A percentile compares a stretch with the other conserved stretches of the same genome.
These are phyloP conservation scores for Sylvia atricapilla DNA, from an alignment of 2,113 vertebrate species.

Conservation along the genomic window DNA sequence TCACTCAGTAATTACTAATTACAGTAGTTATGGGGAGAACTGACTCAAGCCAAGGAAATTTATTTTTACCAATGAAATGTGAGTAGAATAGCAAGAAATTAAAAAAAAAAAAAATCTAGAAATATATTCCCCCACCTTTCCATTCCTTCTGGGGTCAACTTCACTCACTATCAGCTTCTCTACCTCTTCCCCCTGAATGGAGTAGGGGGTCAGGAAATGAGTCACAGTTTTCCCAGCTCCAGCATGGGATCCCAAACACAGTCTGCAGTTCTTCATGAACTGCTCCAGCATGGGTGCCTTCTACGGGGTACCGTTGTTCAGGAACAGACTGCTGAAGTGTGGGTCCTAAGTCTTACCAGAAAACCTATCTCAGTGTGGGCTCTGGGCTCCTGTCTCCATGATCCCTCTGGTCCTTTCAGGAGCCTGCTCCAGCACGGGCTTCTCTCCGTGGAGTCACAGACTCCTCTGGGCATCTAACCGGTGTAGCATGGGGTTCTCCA, in stretches of 20 bases:
- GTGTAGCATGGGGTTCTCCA: not conserved
- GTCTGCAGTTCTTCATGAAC: not conserved
- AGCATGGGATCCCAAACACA: rapidly evolving
- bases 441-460: not conserved
- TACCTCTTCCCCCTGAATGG: rapidly evolving
- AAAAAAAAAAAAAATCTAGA: not conserved
- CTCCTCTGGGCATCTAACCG: not conserved
- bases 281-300: rapidly evolving
- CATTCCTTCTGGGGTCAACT: not conserved
- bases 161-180: not conserved
- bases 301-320: rapidly evolving
- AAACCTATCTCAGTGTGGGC: rapidly evolving
- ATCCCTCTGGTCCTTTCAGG: not conserved
- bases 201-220: not conserved
- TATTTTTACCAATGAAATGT: not conserved
- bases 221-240: not conserved
- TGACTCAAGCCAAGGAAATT: not conserved
- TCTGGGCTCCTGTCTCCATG: not conserved
- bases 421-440: not conserved
- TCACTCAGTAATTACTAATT: not conserved
- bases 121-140: rapidly evolving
- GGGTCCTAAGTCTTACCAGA: not conserved
- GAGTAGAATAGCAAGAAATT: not conserved
- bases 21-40: not conserved
- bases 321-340: not conserved